Evolutionary conservation across 2,797 vertebrate species (phyloP).

Genomic region (Pterois miles): DNA sequence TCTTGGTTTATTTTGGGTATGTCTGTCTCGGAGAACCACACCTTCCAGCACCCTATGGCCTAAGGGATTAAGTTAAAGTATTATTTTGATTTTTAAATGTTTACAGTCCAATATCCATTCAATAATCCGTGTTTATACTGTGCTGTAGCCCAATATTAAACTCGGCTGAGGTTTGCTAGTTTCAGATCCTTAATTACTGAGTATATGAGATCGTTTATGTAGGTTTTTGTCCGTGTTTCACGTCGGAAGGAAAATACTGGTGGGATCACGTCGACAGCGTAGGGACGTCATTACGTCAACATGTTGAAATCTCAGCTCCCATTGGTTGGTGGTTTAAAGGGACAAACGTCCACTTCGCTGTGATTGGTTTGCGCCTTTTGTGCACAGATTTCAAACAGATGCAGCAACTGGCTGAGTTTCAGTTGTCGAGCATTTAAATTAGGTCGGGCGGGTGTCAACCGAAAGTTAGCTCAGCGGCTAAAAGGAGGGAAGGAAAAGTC

Average conservation of each 20-base stretch:
- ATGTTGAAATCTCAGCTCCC: fast-evolving
- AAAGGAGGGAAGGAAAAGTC: background rate
- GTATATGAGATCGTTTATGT: background rate
- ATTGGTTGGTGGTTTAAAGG: constrained; percentile 77
- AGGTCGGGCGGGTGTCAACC: fast-evolving
- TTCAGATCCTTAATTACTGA: background rate
- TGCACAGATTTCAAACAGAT: constrained; percentile 80
- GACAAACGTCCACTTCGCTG: background rate
- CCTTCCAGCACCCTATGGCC: too few relatives aligned
- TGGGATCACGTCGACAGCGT: background rate
- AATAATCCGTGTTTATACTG: background rate
- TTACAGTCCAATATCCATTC: fast-evolving
- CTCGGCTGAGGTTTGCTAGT: background rate
- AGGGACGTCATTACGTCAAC: background rate
- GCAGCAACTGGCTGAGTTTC: constrained; percentile 68
- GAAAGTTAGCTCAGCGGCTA: background rate
- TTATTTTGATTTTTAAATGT: background rate
- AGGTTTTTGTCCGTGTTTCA: background rate
- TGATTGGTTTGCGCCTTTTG: constrained; percentile 75
- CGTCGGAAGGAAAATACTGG: background rate
- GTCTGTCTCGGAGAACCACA: too few relatives aligned
- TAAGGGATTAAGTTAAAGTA: background rate
- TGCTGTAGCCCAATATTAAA: background rate
- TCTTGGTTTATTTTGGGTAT: too few relatives aligned
- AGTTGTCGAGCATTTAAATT: constrained; percentile 18